A percentile compares a stretch with the other conserved stretches of the same genome.
Conservation (phyloP, 2,888 invertebrate species). For the Cheilosia vernalis region DNA sequence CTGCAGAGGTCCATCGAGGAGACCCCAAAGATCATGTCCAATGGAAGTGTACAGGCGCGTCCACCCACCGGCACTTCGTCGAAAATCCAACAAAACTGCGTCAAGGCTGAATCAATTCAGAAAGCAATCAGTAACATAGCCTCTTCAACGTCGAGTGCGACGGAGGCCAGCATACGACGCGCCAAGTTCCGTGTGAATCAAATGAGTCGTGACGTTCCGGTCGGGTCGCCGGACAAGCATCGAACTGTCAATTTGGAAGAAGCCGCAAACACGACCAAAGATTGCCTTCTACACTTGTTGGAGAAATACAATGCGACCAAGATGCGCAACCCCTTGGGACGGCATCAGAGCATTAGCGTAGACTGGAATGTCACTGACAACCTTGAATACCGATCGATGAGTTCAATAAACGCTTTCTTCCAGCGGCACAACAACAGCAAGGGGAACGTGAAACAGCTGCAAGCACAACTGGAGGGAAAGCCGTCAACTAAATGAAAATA, state of each 20-base stretch:
- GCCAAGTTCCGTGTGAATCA: slow-evolving; percentile 88
- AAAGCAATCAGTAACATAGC: slow-evolving; percentile 52
- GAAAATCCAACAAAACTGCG: slow-evolving; percentile 56
- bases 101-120: slow-evolving; percentile 61
- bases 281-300: slow-evolving; percentile 89
- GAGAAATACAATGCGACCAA: slow-evolving; percentile 89
- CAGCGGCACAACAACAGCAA: slow-evolving; percentile 85
- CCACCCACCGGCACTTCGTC: slow-evolving; percentile 50
- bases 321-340: slow-evolving; percentile 84
- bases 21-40: slow-evolving; percentile 79
- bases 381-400: slow-evolving; percentile 90
- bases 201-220: slow-evolving; percentile 89
- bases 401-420: slow-evolving; percentile 91
- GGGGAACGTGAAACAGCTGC: slow-evolving; percentile 80
- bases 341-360: slow-evolving; percentile 89
- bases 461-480: slow-evolving; percentile 82
- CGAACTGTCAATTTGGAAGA: slow-evolving; percentile 84
- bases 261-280: slow-evolving; percentile 89
- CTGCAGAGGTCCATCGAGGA: slow-evolving; percentile 82
- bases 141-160: slow-evolving; percentile 41
- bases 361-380: slow-evolving; percentile 90
- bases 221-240: slow-evolving; percentile 86
- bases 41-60: slow-evolving; percentile 57
- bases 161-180: slow-evolving; percentile 83
- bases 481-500: slow-evolving; percentile 43